Percentiles rank a stretch among this genome's conserved stretches.
phyloP scores from a whole-genome alignment of 2,113 vertebrate species.

The Xenopus laevis region DNA sequence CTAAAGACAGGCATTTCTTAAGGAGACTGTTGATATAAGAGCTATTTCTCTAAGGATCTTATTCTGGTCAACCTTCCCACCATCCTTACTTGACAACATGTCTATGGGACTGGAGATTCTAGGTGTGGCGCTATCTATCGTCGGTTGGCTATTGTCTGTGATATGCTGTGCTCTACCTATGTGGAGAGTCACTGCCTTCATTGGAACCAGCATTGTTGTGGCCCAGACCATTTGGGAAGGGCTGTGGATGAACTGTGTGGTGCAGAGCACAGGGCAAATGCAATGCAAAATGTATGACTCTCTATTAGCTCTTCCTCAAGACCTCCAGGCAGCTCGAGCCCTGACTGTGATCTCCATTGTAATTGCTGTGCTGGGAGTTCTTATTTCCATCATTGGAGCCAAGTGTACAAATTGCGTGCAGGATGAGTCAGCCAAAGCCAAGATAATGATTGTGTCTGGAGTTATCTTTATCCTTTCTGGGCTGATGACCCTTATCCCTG shows the following conservation, averaged over 20 bases:
- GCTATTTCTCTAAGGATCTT: not conserved
- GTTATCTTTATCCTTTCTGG: conserved; percentile 78
- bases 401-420: conserved; percentile 87
- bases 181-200: conserved; percentile 85
- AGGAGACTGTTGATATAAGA: not conserved
- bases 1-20: not conserved
- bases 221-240: conserved; percentile 82
- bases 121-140: conserved; percentile 68
- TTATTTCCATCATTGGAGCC: conserved; percentile 82
- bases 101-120: conserved; percentile 84
- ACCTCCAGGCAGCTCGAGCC: conserved; percentile 83
- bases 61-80: not conserved
- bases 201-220: conserved; percentile 84
- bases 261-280: conserved; percentile 84
- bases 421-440: conserved; percentile 76
- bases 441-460: conserved; percentile 77
- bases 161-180: conserved; percentile 79
- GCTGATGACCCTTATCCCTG: conserved; percentile 76
- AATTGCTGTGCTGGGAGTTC: conserved; percentile 71
- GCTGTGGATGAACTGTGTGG: conserved; percentile 84
- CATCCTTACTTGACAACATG: conserved; percentile 48
- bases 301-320: conserved; percentile 73
- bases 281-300: conserved; percentile 83
- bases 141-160: conserved; percentile 82
- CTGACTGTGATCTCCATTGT: conserved; percentile 80